Evolutionary conservation across 2,797 vertebrate genomes (phyloP).

Genomic region (Sitta carolinensis): DNA sequence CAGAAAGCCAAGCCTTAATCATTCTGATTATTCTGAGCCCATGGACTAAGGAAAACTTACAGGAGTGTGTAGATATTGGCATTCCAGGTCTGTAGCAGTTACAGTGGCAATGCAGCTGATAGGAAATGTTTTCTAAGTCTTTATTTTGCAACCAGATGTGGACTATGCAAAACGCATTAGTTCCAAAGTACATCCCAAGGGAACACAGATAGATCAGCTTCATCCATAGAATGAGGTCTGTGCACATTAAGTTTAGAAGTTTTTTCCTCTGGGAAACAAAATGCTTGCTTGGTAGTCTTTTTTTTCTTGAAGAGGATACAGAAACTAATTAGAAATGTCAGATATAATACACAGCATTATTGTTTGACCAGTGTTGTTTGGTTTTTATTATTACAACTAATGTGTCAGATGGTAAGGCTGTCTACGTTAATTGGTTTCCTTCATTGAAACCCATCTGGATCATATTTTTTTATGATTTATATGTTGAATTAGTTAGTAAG

Average conservation of each 20-base stretch:
- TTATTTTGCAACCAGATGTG: conserved; percentile 74
- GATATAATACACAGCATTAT: conserved; percentile 30
- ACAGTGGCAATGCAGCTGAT: neutral
- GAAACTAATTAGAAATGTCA: conserved; percentile 70
- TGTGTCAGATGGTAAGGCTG: conserved; percentile 66
- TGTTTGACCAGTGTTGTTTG: conserved; percentile 63
- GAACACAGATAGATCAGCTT: conserved; percentile 38
- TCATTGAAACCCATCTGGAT: conserved; percentile 70
- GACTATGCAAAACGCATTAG: conserved; percentile 49
- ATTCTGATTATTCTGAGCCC: neutral
- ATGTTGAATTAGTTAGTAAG: conserved; percentile 62
- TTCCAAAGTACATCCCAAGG: conserved; percentile 41
- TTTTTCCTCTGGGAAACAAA: conserved; percentile 55
- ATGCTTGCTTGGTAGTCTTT: conserved; percentile 33
- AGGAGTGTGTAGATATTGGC: neutral
- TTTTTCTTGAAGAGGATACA: conserved; percentile 42
- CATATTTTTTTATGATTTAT: conserved; percentile 70
- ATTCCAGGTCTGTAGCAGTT: conserved; percentile 12
- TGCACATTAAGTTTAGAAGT: conserved; percentile 1
- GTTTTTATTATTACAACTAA: conserved; percentile 66
- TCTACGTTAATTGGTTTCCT: conserved; percentile 66
- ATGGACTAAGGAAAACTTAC: neutral
- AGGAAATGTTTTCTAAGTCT: conserved; percentile 51
- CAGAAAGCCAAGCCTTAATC: neutral
- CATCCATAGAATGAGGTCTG: neutral